Conservation (phyloP, 2,113 vertebrate genomes). For the Saccopteryx bilineata region DNA sequence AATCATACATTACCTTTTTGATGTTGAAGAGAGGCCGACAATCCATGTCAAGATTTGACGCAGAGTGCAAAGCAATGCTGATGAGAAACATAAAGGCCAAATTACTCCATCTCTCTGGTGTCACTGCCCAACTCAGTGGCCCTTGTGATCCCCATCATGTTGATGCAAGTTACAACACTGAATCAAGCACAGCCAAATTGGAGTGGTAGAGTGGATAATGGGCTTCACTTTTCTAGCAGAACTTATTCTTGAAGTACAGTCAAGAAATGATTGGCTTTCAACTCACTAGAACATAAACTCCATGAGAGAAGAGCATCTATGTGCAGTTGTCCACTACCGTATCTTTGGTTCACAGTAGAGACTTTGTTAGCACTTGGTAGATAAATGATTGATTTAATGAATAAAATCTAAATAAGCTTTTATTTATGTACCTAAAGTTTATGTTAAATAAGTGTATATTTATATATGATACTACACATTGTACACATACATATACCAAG, state of each 20-base stretch:
- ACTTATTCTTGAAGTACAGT: not conserved
- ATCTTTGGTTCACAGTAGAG: not conserved
- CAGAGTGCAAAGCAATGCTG: constrained; percentile 11
- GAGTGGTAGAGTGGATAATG: not conserved
- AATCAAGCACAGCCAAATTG: not conserved
- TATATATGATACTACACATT: not conserved
- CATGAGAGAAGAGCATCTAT: not conserved
- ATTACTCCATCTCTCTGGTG: not conserved
- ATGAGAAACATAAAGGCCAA: constrained; percentile 45
- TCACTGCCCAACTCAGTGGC: not conserved
- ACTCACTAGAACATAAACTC: not conserved
- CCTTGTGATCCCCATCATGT: not conserved
- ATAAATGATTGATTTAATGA: not conserved
- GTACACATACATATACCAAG: not conserved
- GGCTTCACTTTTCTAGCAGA: not conserved
- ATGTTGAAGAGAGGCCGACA: not conserved
- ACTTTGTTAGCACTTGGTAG: not conserved
- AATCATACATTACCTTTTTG: not conserved
- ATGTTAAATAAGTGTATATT: not conserved
- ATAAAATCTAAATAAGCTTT: not conserved
- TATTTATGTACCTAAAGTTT: not conserved
- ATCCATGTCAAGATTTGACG: constrained; percentile 41
- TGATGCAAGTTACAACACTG: not conserved
- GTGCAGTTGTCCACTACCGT: too few species aligned
- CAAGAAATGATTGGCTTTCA: not conserved